phyloP scores from a whole-genome alignment of 1,140 invertebrate species.

The Brachionus plicatilis region DNA sequence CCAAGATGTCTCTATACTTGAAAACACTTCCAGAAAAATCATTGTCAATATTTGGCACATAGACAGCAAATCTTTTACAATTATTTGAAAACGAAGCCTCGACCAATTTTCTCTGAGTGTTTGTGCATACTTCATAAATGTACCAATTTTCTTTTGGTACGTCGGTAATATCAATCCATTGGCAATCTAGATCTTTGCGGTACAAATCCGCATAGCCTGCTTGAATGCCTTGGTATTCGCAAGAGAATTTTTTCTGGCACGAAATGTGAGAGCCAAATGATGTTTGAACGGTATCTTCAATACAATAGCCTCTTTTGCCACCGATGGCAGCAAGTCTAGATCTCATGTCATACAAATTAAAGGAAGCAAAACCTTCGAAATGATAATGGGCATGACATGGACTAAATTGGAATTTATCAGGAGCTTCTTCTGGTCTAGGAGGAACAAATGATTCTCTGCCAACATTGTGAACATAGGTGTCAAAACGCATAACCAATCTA shows the following conservation, averaged over 20 bases:
- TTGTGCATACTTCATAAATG: neutral
- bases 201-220: neutral
- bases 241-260: neutral
- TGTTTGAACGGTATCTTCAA: neutral
- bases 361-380: neutral
- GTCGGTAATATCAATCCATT: neutral
- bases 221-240: neutral
- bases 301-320: neutral
- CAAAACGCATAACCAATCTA: neutral
- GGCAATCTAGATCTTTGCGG: neutral
- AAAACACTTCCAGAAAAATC: neutral
- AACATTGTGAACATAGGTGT: neutral
- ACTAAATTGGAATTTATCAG: neutral
- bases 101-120: neutral
- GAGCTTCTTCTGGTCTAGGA: neutral
- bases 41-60: neutral
- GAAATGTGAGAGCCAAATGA: neutral
- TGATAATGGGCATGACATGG: neutral
- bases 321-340: neutral
- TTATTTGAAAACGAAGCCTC: neutral
- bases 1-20: neutral
- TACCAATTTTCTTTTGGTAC: constrained; percentile 6
- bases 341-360: neutral
- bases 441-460: neutral
- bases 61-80: neutral